These are phyloP conservation scores for Vanessa atalanta DNA, from an alignment of 1,140 invertebrate species.

Conservation along the genomic window DNA sequence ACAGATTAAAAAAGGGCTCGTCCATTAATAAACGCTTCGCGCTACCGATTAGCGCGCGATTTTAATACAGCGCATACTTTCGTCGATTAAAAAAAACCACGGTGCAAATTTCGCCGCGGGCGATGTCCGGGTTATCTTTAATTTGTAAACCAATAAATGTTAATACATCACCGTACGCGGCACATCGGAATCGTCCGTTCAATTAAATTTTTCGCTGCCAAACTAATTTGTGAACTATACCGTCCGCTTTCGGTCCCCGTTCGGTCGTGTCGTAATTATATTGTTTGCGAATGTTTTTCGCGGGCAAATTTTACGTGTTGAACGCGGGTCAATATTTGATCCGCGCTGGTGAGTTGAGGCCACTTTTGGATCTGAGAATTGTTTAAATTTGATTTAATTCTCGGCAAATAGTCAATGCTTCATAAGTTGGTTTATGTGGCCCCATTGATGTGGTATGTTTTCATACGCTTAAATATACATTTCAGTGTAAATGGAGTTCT, in stretches of 20 bases:
- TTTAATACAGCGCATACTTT: conserved; percentile 66
- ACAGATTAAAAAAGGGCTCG: conserved; percentile 51
- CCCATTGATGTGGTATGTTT: neutral
- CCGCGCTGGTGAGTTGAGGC: conserved; percentile 46
- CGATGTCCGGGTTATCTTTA: conserved; percentile 67
- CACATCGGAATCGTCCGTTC: conserved; percentile 57
- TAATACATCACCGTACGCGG: conserved; percentile 68
- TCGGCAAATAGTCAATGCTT: neutral
- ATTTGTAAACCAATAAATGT: conserved; percentile 78
- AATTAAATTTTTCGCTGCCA: conserved; percentile 74
- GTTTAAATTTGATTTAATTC: conserved; percentile 60
- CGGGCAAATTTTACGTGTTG: conserved; percentile 70
- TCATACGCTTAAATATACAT: neutral
- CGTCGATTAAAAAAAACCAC: conserved; percentile 54
- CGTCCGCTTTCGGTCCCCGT: conserved; percentile 52
- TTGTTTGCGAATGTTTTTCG: conserved; percentile 75
- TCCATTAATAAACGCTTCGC: conserved; percentile 67
- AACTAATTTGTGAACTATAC: conserved; percentile 77
- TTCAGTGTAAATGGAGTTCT: no score
- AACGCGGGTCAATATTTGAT: conserved; percentile 73
- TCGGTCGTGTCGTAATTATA: conserved; percentile 65
- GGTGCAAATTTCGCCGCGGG: conserved; percentile 47
- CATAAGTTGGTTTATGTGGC: neutral
- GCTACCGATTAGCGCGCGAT: conserved; percentile 64
- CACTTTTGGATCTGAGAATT: conserved; percentile 55